Base-by-base conservation (phyloP, 2,888 invertebrate species). In the Trimorus sp. region DNA sequence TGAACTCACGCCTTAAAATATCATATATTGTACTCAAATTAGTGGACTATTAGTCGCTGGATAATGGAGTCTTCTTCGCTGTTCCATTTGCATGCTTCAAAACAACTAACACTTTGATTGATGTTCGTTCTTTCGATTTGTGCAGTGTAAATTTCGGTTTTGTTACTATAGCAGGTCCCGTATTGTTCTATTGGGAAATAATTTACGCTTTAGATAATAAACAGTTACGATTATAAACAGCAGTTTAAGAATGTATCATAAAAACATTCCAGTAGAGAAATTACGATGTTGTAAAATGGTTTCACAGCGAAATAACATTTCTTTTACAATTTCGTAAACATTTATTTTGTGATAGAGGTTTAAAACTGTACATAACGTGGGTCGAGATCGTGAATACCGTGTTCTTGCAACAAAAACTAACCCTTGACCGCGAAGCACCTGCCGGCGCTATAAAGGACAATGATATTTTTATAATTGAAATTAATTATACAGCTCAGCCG, bases 401-500 rank as follows among this genome's bases (percentile, higher is more conserved):
- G 79, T 77, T 76, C 84, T 76, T 56, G 73, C 65, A 81, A 76
- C 84, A 86, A 89, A 88, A 89, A 87, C 85, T 89, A 85, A 90
- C 90, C 91, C 87, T 86, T 90, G 89, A 90, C 91, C 91, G 85
- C 89, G 86, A 83, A 85, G 83, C 91, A 90, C 89, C 91, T 90
- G 91, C 88, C 86, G 82, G 84, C 82, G 87, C 85, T 89, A 88
- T 90, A 90, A 91, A 90, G 89, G 90, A 87, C 89, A 89, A 89
- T 91, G 89, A 91, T 90, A 91, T 90, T 91, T 91, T 91, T 91
- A 91, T 91, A 91, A 91, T 91, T 91, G 90, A 91, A 91, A 91
- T 90, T 89, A 91, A 91, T 91, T 90, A 79, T 83, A 84, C 88
- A 82, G 78, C 85, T 78, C 84, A 84, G 83, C 85, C 84, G 79